Evolutionary conservation across 2,888 invertebrate species (phyloP), one percentile per base, ranked within the genome.

Genomic region (Agriotes lineatus): DNA sequence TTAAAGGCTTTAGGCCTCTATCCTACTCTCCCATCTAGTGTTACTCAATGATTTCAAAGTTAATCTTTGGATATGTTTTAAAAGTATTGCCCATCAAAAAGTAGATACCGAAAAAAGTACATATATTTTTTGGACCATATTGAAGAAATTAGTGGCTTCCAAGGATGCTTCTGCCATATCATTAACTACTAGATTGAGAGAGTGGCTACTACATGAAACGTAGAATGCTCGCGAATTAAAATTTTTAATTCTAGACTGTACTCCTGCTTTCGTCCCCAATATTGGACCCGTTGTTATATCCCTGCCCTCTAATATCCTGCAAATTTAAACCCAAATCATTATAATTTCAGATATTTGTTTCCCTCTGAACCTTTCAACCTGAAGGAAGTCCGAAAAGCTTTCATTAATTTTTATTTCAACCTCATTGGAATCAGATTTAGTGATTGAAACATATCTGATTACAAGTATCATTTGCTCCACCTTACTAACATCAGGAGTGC

Each of bases 141-240:
- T 39, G 22, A 60, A 65, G 30, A 69, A 77, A 62, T 60, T 69
- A 22, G 62, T 60, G 14, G 72, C 61, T 57, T 70, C 67, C 22
- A 57, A 42, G 20, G 67, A 73, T 52, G 68, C 59, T 48, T 74
- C 71, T 39, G 72, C 73, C 42, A 67, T 70, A 67, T 75, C 72
- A 70, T 70, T 75, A 33, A 76, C 69, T 10, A 37, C 37, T 37
- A 75, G 65, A 72, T 76, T 76, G 16, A 77, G 69, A 45, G 72
- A 63, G 50, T 75, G 74, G 2, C 72, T 69, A 58, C 64, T 61
- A 68, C 76, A 76, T 19, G 76, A 75, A 61, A 76, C 65, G 58
- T 60, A 74, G 59, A 76, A 74, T 58, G 73, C 76, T 63, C 71
- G 67, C 33, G 73, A 65, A 72, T 75, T 71, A 33, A 19, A 65